Base-by-base conservation (phyloP, 2,113 vertebrate genomes). In the Himantopus leucocephalus region DNA sequence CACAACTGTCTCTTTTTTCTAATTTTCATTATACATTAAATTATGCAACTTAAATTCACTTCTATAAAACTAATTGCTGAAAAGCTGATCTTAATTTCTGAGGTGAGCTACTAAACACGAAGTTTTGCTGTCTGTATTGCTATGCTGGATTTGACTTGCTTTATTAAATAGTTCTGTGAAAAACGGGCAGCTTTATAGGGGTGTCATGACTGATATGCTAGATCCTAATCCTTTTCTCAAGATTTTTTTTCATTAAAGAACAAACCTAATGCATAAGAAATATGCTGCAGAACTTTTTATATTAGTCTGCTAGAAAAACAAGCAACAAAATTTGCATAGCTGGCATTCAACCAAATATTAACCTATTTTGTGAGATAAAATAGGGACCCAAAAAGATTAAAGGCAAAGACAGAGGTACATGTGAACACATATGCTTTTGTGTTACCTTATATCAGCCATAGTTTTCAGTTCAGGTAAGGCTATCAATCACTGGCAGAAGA, bases 361-460 rank as follows among this genome's bases (percentile, higher is more conserved):
- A 45, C 24, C 41, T 70, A 53, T 50, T 90, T 72, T 70, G 34
- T 50, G 37, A 81, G 45, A 41, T 59, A 80, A 87, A 58, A 66
- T 10, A 68, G 50, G 43, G 43, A 64, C 10, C 12, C 3, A 2
- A 53, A 89, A 91, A 83, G 35, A 76, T 16, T 73, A 78, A 85
- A 9, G 50, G 55, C 32, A 94, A 95, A 94, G 68, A 81, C 32
- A 94, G 81, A 96, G 68, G 67, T 34, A 94, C 26, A 83, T 52
- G 47, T 77, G 59, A 96, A 80, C 29, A 52, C 93, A 88, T 9
- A 48, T 96, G 52, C 76, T 94, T 63, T 64, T 59, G 22, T 48
- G 41, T 81, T 80, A 86, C 66, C 75, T 62, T 67, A 8, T 11
- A 87, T 59, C 6, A 80, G 56, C 16, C 62, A 64, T 32, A 96